phyloP scores from a whole-genome alignment of 92 coral and sea anemone genomes.

The Zoanthus gigantus region DNA sequence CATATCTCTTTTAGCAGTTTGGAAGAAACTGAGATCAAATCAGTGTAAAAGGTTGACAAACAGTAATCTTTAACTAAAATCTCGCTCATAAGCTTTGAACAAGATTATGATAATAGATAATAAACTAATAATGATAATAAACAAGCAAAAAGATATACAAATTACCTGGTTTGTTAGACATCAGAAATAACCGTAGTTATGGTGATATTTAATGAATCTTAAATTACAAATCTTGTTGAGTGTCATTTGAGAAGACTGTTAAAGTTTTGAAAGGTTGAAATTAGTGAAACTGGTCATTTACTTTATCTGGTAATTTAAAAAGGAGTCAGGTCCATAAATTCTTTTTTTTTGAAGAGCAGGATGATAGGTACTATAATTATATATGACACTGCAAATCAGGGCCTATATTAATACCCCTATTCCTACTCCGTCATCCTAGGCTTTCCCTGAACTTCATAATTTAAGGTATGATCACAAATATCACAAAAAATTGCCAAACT shows the following conservation, averaged over 20 bases:
- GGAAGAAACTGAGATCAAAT: background rate
- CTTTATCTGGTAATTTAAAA: constrained; percentile 29
- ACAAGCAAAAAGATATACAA: too few relatives aligned
- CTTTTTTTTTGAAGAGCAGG: background rate
- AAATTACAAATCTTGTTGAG: too few relatives aligned
- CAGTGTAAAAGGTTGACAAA: background rate
- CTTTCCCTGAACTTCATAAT: background rate
- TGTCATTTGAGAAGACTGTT: constrained; percentile 3
- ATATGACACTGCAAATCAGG: constrained; percentile 18
- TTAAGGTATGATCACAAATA: background rate
- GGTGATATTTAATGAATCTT: too few relatives aligned
- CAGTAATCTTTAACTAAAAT: background rate
- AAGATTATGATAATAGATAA: too few relatives aligned
- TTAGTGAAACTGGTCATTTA: constrained; percentile 32
- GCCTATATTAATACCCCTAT: constrained; percentile 24
- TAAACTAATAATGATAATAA: background rate
- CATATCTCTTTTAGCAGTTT: constrained; percentile 14
- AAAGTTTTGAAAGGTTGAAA: constrained; percentile 25
- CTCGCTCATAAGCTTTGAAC: constrained; percentile 2
- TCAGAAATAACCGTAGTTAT: too few relatives aligned
- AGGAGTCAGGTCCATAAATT: background rate
- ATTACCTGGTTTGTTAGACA: too few relatives aligned
- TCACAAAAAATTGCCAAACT: background rate
- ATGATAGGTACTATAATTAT: too few relatives aligned
- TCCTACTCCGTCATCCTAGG: constrained; percentile 4